Evolutionary conservation across 1,140 invertebrate genomes (phyloP), one percentile per base, ranked within the genome.

Genomic region (Choristoneura fumiferana): DNA sequence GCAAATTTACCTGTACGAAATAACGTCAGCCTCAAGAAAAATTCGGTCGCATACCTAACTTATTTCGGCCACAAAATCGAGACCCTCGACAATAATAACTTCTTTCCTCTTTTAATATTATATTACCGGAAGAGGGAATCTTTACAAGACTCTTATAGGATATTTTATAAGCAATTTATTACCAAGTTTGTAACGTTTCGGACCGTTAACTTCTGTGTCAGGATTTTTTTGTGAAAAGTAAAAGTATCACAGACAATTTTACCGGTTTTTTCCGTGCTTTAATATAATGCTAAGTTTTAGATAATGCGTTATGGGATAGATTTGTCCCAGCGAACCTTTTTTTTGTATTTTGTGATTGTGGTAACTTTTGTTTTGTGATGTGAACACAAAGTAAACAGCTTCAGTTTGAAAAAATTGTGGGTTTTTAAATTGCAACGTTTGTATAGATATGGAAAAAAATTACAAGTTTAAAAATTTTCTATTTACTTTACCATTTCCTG

Each of bases 121-220:
- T 49, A 33, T 49, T 17, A 45, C 40, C 43, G 43, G 18, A 13
- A 45, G 2, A 49, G 18, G 43, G 43, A 49, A 49, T 49, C 43
- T 18, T 49, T 33, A 29, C 43, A 33, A n/a, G 18, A 17, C 43
- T 39, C 37, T 49, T 49, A 49, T 33, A 49, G 43, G 43, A 49
- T 49, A 49, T 49, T 49, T 49, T 49, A 49, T 49, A 49, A 49
- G 43, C 43, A 49, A 49, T 49, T 49, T 49, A 49, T 49, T 49
- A 49, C 43, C n/a, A 18, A 33, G 43, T 49, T 13, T 18, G 43
- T 18, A 8, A 18, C 15, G 43, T 18, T 49, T 14, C 43, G 43
- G 43, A 49, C 43, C 43, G 43, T 49, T 49, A 49, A 49, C 43
- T 49, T 13, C 18, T 49, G 43, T 49, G 43, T 49, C 43, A 49